A percentile compares a stretch with the other conserved stretches of the same genome.
Evolutionary conservation across 2,888 invertebrate species (phyloP).

Genomic region (Timandra comae): DNA sequence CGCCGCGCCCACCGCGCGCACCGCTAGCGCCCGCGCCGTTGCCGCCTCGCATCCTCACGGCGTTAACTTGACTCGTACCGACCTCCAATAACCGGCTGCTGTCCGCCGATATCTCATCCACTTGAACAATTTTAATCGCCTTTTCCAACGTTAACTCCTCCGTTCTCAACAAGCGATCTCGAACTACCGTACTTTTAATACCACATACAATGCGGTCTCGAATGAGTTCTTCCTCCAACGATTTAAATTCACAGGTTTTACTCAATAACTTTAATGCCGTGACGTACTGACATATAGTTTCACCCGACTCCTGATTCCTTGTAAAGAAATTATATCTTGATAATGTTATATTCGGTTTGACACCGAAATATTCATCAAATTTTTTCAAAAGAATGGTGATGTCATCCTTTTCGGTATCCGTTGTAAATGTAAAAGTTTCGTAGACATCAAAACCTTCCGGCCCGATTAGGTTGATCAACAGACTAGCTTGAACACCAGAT

Average conservation of each 20-base stretch:
- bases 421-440: slow-evolving; percentile 13
- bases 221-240: slow-evolving; percentile 13
- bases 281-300: slow-evolving; percentile 20
- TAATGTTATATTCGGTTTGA: slow-evolving; percentile 17
- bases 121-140: slow-evolving; percentile 13
- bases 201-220: slow-evolving; percentile 16
- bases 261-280: slow-evolving; percentile 18
- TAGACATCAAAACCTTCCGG: slow-evolving; percentile 19
- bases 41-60: neutral
- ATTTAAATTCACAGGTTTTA: slow-evolving; percentile 16
- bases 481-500: too few relatives aligned
- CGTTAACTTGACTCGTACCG: neutral
- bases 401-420: slow-evolving; percentile 12
- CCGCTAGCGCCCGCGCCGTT: neutral
- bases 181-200: slow-evolving; percentile 2
- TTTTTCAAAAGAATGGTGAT: slow-evolving; percentile 15
- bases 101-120: slow-evolving; percentile 10
- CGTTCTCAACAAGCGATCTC: neutral
- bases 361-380: slow-evolving; percentile 19
- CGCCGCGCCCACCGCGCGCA: neutral
- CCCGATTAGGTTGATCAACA: slow-evolving; percentile 19
- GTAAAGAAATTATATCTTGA: slow-evolving; percentile 19
- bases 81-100: too few relatives aligned
- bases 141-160: slow-evolving; percentile 6
- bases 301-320: slow-evolving; percentile 16